Conservation (phyloP, 2,888 invertebrate genomes). For the Herminia tarsipennalis region DNA sequence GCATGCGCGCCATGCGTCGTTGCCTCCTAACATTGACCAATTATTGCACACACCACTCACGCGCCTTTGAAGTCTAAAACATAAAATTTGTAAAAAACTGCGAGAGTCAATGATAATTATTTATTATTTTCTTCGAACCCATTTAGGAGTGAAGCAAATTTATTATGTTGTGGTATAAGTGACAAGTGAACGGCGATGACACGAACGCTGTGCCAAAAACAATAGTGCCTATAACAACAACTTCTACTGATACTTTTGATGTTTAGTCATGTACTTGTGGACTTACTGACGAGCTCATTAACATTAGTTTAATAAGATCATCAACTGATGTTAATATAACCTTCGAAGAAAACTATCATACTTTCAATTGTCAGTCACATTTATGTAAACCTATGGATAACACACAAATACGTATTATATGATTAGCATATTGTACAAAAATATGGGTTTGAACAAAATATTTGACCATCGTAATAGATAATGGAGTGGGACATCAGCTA, state of each 20-base stretch:
- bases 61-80: constrained; percentile 63
- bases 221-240: constrained; percentile 30
- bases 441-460: too few species aligned
- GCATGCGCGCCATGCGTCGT: constrained; percentile 50
- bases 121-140: constrained; percentile 50
- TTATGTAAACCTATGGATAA: too few species aligned
- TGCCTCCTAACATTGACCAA: constrained; percentile 62
- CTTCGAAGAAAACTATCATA: not conserved
- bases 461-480: too few species aligned
- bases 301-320: constrained; percentile 6
- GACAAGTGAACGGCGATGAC: constrained; percentile 38
- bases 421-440: too few species aligned
- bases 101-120: constrained; percentile 45
- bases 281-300: constrained; percentile 14
- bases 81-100: constrained; percentile 57
- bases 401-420: too few species aligned
- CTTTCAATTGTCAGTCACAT: not conserved
- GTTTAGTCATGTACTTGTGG: constrained; percentile 8
- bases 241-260: constrained; percentile 18
- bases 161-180: constrained; percentile 33
- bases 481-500: too few species aligned
- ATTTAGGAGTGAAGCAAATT: constrained; percentile 40
- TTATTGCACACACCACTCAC: constrained; percentile 59
- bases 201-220: constrained; percentile 39
- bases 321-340: not conserved